These are phyloP conservation scores for Mizuhopecten yessoensis DNA, from an alignment of 1,140 invertebrate species.

Conservation along the genomic window DNA sequence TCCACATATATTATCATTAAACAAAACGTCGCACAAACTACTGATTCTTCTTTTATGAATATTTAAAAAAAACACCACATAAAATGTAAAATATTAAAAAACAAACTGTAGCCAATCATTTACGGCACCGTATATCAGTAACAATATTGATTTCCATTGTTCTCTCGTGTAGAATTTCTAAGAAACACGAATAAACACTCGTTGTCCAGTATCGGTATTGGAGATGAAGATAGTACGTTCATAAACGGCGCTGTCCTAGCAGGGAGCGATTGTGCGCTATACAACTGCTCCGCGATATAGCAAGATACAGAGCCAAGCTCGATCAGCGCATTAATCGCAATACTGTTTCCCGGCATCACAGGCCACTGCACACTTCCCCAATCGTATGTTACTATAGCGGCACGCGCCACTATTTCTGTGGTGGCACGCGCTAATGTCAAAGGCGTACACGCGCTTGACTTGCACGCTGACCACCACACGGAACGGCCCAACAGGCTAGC, in stretches of 20 bases:
- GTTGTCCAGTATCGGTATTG: background rate
- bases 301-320: background rate
- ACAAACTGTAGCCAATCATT: background rate
- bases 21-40: background rate
- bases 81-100: constrained; percentile 32
- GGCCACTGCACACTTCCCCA: background rate
- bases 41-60: background rate
- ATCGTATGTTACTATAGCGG: constrained; percentile 25
- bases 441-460: constrained; percentile 15
- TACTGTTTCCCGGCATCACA: background rate
- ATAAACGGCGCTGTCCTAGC: constrained; percentile 31
- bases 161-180: constrained; percentile 28
- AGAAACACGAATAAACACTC: constrained; percentile 38
- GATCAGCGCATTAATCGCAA: background rate
- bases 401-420: constrained; percentile 36
- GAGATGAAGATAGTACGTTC: constrained; percentile 26
- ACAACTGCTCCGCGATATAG: constrained; percentile 23
- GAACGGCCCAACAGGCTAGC: background rate
- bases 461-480: background rate
- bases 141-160: constrained; percentile 28
- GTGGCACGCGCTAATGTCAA: constrained; percentile 31
- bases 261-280: background rate
- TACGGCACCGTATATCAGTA: background rate
- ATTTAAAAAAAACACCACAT: too few relatives aligned
- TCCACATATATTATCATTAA: background rate